phyloP scores from a whole-genome alignment of 2,113 vertebrate species.

The Pagrus major region DNA sequence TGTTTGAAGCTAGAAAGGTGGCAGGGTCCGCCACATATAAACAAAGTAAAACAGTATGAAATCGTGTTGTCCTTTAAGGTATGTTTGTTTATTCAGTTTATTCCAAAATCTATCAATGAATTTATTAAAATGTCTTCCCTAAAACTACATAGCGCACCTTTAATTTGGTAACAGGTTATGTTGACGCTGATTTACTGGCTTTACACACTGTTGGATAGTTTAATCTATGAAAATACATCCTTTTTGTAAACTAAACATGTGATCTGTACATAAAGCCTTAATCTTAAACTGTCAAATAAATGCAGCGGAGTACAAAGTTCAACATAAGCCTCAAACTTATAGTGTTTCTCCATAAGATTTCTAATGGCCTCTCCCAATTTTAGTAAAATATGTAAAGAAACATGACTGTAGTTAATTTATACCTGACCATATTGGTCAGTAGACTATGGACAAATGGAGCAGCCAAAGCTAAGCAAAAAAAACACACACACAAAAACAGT shows the following conservation, averaged over 20 bases:
- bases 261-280: background rate
- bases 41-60: too few relatives aligned
- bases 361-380: background rate
- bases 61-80: too few relatives aligned
- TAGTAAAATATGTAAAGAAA: background rate
- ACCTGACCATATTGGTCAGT: background rate
- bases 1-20: too few relatives aligned
- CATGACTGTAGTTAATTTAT: background rate
- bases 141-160: too few relatives aligned
- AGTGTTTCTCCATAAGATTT: background rate
- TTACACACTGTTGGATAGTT: background rate
- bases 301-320: background rate
- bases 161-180: background rate
- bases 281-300: background rate
- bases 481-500: background rate
- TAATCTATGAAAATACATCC: background rate
- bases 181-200: background rate
- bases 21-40: too few relatives aligned
- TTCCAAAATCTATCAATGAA: too few relatives aligned
- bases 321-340: too few relatives aligned
- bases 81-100: too few relatives aligned
- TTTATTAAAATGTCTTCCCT: too few relatives aligned
- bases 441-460: background rate
- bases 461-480: background rate
- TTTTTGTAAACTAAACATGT: background rate